Conservation (phyloP, 2,888 invertebrate species). For the Diogma glabrata region DNA sequence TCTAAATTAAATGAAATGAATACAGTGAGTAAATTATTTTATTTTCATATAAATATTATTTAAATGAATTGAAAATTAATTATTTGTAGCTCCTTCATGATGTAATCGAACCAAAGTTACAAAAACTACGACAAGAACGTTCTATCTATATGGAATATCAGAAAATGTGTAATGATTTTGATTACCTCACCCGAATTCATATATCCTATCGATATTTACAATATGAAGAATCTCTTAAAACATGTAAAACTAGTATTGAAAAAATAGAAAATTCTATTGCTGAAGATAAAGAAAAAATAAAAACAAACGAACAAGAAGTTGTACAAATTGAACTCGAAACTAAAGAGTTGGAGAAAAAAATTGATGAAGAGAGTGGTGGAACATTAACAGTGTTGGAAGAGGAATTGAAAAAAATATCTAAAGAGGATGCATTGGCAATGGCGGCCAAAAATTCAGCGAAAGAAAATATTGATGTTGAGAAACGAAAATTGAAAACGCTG, state of each 20-base stretch:
- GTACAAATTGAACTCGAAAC: constrained; percentile 46
- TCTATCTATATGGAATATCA: constrained; percentile 79
- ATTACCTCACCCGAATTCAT: constrained; percentile 59
- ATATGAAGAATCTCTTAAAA: constrained; percentile 32
- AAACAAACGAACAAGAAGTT: constrained; percentile 41
- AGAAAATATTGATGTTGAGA: constrained; percentile 53
- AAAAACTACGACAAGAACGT: constrained; percentile 74
- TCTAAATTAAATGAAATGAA: constrained; percentile 77
- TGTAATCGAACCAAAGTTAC: constrained; percentile 82
- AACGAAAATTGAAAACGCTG: constrained; percentile 54
- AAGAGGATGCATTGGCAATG: constrained; percentile 50
- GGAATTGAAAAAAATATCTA: constrained; percentile 50
- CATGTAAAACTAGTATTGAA: constrained; percentile 21
- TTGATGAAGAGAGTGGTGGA: constrained; percentile 56
- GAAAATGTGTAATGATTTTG: constrained; percentile 71
- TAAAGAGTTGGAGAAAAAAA: constrained; percentile 47
- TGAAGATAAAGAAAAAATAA: constrained; percentile 46
- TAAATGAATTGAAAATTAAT: too few relatives aligned
- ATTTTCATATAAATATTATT: too few relatives aligned
- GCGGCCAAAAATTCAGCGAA: constrained; percentile 52
- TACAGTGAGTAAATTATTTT: constrained; percentile 53
- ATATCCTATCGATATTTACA: constrained; percentile 38
- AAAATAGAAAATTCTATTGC: constrained; percentile 42
- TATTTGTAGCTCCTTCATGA: constrained; percentile 53
- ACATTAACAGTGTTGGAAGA: constrained; percentile 51